phyloP scores from a whole-genome alignment of 2,797 vertebrate species.

The Manis crassicaudata region DNA sequence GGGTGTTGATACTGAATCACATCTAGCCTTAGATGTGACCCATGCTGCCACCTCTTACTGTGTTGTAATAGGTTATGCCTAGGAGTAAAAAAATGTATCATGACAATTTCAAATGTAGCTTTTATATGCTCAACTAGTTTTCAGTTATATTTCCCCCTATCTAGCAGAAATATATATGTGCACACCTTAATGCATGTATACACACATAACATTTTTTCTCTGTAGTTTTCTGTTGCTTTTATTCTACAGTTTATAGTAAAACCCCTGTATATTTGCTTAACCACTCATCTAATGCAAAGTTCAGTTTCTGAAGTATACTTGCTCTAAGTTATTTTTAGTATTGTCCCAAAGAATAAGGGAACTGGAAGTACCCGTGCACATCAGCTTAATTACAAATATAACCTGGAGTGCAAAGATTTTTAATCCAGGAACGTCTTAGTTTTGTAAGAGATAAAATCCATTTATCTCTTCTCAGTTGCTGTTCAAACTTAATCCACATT shows the following conservation, averaged over 20 bases:
- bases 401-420: conserved; percentile 38
- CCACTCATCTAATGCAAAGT: not conserved
- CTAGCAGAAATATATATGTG: not conserved
- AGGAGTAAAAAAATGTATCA: conserved; percentile 10
- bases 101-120: conserved; percentile 38
- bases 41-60: conserved; percentile 58
- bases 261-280: not conserved
- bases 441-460: not conserved
- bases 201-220: not conserved
- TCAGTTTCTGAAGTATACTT: conserved; percentile 13
- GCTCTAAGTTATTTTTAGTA: conserved; percentile 16
- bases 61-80: not conserved
- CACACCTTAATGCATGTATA: not conserved
- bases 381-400: conserved; percentile 48
- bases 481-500: conserved; percentile 50
- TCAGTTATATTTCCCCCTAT: not conserved
- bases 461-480: conserved; percentile 26
- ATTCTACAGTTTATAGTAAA: conserved; percentile 21
- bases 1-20: conserved; percentile 47
- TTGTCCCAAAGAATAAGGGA: conserved; percentile 29
- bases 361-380: not conserved
- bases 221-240: not conserved
- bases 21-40: conserved; percentile 35
- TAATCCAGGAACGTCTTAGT: conserved; percentile 29
- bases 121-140: conserved; percentile 27